These are phyloP conservation scores for Cephus pygmeus DNA, from an alignment of 2,888 invertebrate species.

Conservation along the genomic window DNA sequence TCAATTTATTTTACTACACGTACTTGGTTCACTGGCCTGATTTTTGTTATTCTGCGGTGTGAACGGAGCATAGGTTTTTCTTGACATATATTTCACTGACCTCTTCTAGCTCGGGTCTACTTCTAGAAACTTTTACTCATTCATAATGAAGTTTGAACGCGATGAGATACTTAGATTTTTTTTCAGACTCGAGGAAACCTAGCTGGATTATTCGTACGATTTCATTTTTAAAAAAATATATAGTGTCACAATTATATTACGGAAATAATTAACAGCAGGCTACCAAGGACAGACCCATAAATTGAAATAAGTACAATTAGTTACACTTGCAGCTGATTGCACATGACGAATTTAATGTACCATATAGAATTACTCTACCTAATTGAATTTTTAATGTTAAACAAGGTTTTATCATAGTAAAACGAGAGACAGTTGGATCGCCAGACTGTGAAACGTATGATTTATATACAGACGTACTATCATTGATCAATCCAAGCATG, in stretches of 20 bases:
- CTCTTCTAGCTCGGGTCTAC: neutral
- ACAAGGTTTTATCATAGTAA: neutral
- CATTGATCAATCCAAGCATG: neutral
- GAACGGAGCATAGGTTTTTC: neutral
- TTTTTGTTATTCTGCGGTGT: neutral
- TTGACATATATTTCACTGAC: neutral
- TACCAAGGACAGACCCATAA: neutral
- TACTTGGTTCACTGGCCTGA: neutral
- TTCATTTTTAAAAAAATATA: neutral
- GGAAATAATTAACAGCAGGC: neutral
- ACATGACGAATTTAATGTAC: neutral
- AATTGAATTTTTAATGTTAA: neutral
- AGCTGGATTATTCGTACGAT: neutral
- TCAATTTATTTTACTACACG: neutral
- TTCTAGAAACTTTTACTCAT: neutral
- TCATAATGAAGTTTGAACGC: neutral
- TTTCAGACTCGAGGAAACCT: neutral
- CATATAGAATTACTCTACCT: neutral
- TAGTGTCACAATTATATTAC: neutral
- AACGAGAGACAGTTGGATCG: neutral
- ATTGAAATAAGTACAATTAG: neutral
- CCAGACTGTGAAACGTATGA: neutral
- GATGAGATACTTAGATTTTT: neutral
- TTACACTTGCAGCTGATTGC: slow-evolving; percentile 1
- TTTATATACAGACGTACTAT: neutral